Evolutionary conservation across 2,113 vertebrate genomes (phyloP), one percentile per base, ranked within the genome.

Genomic region (Ceuthmochares aereus): DNA sequence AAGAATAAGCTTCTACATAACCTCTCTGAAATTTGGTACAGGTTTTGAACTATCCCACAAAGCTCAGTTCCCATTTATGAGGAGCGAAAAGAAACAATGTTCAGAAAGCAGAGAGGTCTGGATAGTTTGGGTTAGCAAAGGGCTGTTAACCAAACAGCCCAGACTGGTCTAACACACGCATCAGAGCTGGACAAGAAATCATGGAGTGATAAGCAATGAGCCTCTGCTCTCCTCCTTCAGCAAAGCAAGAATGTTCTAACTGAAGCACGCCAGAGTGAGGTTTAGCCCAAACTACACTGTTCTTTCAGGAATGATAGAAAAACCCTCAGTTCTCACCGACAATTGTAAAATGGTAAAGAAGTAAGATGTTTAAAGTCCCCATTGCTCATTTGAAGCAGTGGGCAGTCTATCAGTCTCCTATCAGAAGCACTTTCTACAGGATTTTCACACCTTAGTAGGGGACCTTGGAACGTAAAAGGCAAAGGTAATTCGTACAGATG

Each of bases 201-300:
- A 34, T 0, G 1, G 27, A 51, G 45, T 0, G 4, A 22, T 8
- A 81, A 23, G 17, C 55, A 64, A n/a, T 7, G 36, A 62, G 18
- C 32, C 7, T 67, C 16, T 66, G n/a, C 26, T 92, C 36, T 52
- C 9, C 15, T 63, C 19, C 25, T 47, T 68, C 66, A 73, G 4
- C 7, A 67, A 42, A 82, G 15, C 5, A 63, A 51, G 18, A 86
- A 67, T 1, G 2, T 27, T 72, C 15, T 62, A 15, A 27, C 52
- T 73, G 25, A 82, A 77, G 9, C 14, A 42, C 40, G 21, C 7
- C 37, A 77, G 32, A 34, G 6, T 29, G 19, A 47, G n/a, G 32
- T 55, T 76, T 51, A 81, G 36, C 19, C 12, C 42, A 59, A 88
- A 34, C 1, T 6, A 55, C 67, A 40, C 13, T 56, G 1, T 54